phyloP scores from a whole-genome alignment of 2,797 vertebrate genomes.

The Fistularia commersonii region DNA sequence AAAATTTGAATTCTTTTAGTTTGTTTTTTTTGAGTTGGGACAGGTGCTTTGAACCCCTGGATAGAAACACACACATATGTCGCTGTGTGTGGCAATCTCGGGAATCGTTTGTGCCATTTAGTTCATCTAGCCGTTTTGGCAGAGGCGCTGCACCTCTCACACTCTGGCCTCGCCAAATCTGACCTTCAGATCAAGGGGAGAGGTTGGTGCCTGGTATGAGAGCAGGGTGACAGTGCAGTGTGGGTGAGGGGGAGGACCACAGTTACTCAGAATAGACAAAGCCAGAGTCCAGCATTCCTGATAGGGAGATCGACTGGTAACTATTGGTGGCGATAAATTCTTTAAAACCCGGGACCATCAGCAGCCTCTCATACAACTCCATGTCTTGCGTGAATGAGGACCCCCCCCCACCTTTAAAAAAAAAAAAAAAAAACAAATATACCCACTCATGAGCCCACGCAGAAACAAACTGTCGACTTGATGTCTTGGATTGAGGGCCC shows the following conservation, averaged over 20 bases:
- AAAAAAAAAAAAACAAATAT: background rate
- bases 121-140: conserved; percentile 44
- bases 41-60: background rate
- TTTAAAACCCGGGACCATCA: conserved; percentile 27
- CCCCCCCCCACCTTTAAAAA: too few relatives aligned
- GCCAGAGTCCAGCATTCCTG: conserved; percentile 71
- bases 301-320: conserved; percentile 51
- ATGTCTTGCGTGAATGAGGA: too few relatives aligned
- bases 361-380: background rate
- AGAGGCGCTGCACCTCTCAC: conserved; percentile 49
- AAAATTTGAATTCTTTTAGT: background rate
- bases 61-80: background rate
- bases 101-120: conserved; percentile 11
- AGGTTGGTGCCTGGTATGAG: conserved; percentile 60
- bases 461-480: conserved; percentile 6
- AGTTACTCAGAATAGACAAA: conserved; percentile 80
- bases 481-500: conserved; percentile 13
- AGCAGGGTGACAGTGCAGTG: conserved; percentile 66
- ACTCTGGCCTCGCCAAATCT: conserved; percentile 60
- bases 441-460: background rate
- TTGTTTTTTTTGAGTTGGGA: too few relatives aligned
- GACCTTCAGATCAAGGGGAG: conserved; percentile 76
- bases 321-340: conserved; percentile 34
- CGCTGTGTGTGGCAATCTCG: conserved; percentile 6
- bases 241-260: conserved; percentile 48